Base-by-base conservation (phyloP, 1,140 invertebrate species). In the Galleria mellonella region DNA sequence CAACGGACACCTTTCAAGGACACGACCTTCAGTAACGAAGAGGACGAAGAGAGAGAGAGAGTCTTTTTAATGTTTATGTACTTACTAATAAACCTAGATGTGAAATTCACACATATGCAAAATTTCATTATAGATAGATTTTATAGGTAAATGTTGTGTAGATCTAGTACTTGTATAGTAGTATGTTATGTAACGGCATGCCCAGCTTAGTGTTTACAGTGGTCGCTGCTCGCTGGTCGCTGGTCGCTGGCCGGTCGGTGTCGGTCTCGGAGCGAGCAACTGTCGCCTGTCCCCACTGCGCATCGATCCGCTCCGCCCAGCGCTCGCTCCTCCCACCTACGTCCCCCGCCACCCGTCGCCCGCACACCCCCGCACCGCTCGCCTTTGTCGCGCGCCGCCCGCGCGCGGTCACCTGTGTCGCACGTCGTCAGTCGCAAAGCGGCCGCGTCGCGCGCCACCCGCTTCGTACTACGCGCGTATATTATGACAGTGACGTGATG, bases 291-390 rank as follows among this genome's bases (percentile, higher is more conserved):
- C 81, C 81, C 81, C 75, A 70, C 77, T 60, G 72, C 63, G 74
- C 72, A 83, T 83, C 79, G 76, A 81, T 81, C 79, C 74, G 74
- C 76, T 74, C 79, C 79, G 76, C 79, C 74, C 79, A 76, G 73
- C 74, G 52, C 62, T 63, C 57, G 75, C 78, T 78, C 75, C 75
- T 74, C 75, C 78, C 74, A 78, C 62, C 67, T 59, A 51, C 51
- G 50, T 51, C 60, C 55, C 47, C 45, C 44, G 11, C 41, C 40
- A 51, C 51, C 47, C 47, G 29, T 47, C 43, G 47, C 48, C 51
- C 55, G 49, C 62, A 55, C 54, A 55, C 50, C 63, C 54, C 61
- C 55, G 45, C 51, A 46, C 59, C 55, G 62, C 56, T 52, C 66
- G 63, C 66, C 71, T 69, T 70, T 81, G 72, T 82, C 72, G 69